Conservation (phyloP, 2,888 invertebrate species). For the Acronicta leporina region DNA sequence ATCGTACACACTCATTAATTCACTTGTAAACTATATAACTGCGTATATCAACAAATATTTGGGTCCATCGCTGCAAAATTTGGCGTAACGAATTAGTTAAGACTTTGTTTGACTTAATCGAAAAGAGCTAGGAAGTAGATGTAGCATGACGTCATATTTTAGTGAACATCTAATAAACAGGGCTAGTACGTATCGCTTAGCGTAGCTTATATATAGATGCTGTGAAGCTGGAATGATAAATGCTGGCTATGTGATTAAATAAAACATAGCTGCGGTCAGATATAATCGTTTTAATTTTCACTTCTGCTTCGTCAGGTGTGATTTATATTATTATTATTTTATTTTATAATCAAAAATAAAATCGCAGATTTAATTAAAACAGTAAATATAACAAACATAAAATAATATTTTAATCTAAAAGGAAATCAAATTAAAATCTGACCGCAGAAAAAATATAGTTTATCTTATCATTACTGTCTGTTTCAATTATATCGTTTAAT, state of each 20-base stretch:
- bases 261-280: not conserved
- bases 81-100: slow-evolving; percentile 82
- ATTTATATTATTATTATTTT: too few relatives aligned
- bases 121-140: slow-evolving; percentile 38
- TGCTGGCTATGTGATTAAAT: slow-evolving; percentile 11
- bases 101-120: slow-evolving; percentile 49
- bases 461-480: too few relatives aligned
- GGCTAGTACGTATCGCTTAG: slow-evolving; percentile 34
- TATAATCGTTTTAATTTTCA: too few relatives aligned
- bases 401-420: too few relatives aligned
- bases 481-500: too few relatives aligned
- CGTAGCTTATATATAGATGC: slow-evolving; percentile 43
- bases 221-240: slow-evolving; percentile 8
- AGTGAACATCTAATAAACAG: slow-evolving; percentile 30
- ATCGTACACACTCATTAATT: slow-evolving; percentile 28
- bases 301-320: too few relatives aligned
- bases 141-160: slow-evolving; percentile 33
- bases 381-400: too few relatives aligned
- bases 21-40: slow-evolving; percentile 21
- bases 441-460: too few relatives aligned
- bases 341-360: too few relatives aligned
- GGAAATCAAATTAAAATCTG: too few relatives aligned
- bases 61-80: slow-evolving; percentile 82
- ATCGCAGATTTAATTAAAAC: too few relatives aligned
- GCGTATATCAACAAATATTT: slow-evolving; percentile 61